Evolutionary conservation across 2,113 vertebrate genomes (phyloP).

Genomic region (Gallinago paraguaiae): DNA sequence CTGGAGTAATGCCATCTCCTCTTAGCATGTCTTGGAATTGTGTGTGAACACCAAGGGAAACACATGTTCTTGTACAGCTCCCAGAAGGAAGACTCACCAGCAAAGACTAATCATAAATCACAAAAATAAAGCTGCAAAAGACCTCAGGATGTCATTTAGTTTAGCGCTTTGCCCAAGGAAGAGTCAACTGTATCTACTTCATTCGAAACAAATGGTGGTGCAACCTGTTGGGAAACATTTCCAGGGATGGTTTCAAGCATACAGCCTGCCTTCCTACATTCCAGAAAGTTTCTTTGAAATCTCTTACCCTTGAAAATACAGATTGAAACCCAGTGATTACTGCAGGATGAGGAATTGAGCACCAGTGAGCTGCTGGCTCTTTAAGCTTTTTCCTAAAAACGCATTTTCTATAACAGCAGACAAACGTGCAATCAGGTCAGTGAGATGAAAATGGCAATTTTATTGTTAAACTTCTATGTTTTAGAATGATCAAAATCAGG

Average conservation of each 20-base stretch:
- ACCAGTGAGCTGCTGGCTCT: background rate
- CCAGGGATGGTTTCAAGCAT: background rate
- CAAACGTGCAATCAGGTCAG: background rate
- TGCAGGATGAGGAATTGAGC: background rate
- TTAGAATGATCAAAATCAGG: background rate
- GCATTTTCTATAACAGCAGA: background rate
- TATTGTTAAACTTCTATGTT: background rate
- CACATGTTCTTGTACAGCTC: background rate
- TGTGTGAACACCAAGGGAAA: background rate
- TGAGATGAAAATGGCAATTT: background rate
- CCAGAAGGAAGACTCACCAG: background rate
- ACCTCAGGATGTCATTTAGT: background rate
- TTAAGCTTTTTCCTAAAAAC: background rate
- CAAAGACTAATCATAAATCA: background rate
- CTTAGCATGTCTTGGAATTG: background rate
- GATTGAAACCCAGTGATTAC: background rate
- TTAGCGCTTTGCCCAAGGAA: background rate
- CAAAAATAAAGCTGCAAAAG: background rate
- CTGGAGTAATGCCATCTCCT: background rate
- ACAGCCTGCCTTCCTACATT: background rate
- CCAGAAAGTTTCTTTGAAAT: background rate
- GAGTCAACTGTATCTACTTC: background rate
- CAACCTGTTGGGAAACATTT: background rate
- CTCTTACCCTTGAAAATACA: background rate
- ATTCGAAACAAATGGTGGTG: background rate